These are phyloP conservation scores for Vidua macroura DNA, from an alignment of 2,113 vertebrate species.

Conservation along the genomic window DNA sequence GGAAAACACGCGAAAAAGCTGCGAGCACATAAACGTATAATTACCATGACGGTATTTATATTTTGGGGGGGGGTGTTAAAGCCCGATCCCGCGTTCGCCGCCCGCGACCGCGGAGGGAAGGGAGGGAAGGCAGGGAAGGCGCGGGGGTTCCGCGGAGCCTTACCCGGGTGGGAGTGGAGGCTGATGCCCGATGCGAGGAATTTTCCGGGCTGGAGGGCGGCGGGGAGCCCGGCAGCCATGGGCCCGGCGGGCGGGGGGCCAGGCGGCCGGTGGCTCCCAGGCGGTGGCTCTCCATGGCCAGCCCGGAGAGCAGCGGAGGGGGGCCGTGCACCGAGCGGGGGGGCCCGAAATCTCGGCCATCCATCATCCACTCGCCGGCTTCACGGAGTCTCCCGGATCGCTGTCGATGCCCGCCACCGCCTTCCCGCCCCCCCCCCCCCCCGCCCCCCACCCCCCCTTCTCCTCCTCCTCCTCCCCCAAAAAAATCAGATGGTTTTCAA, in stretches of 20 bases:
- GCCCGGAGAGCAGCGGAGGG: constrained; percentile 85
- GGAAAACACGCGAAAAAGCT: not conserved
- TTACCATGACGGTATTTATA: not conserved
- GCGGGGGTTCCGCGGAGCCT: constrained; percentile 61
- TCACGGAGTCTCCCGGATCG: constrained; percentile 30
- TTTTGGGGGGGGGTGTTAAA: not conserved
- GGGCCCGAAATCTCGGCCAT: constrained; percentile 96
- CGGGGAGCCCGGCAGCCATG: constrained; percentile 82
- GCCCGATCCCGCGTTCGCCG: not conserved
- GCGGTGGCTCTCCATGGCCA: constrained; percentile 91
- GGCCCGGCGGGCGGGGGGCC: constrained; percentile 82
- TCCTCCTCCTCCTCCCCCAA: too few relatives aligned
- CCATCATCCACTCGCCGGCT: constrained; percentile 84
- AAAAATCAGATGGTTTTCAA: not conserved
- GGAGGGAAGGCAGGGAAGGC: not conserved
- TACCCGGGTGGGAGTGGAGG: constrained; percentile 90
- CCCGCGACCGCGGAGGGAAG: not conserved
- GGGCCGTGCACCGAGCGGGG: constrained; percentile 91
- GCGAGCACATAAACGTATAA: not conserved
- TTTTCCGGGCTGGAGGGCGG: constrained; percentile 87
- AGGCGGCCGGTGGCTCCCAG: constrained; percentile 86
- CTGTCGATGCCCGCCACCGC: constrained; percentile 7
- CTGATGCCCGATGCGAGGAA: constrained; percentile 88
- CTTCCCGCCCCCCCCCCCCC: constrained; percentile 5
- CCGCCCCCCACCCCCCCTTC: too few relatives aligned